phyloP scores from a whole-genome alignment of 30 jellyfish, hydroid and myxozoan genomes.

The Catostylus mosaicus region DNA sequence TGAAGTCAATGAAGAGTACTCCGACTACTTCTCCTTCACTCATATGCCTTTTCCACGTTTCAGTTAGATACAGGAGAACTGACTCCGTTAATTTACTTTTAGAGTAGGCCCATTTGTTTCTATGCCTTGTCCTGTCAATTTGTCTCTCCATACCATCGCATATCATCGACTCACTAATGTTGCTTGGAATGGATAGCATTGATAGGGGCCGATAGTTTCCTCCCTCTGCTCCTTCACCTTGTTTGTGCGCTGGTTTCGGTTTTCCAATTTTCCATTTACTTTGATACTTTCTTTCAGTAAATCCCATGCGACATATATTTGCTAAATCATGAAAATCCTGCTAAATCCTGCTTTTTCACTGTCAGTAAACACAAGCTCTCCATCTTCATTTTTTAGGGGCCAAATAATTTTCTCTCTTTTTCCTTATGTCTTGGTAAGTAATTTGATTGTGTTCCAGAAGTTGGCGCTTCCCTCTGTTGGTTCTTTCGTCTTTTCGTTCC shows the following conservation, averaged over 20 bases:
- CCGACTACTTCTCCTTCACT: conserved; percentile 37
- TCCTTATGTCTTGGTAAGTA: neutral
- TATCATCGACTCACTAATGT: conserved; percentile 1
- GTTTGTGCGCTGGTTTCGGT: conserved; percentile 9
- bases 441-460: conserved; percentile 12
- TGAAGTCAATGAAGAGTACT: conserved; percentile 5
- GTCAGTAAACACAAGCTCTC: neutral
- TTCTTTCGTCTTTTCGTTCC: neutral
- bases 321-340: neutral
- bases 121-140: conserved; percentile 2
- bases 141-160: conserved; percentile 19
- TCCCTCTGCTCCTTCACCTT: neutral
- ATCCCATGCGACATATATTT: conserved; percentile 5
- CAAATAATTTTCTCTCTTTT: neutral
- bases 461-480: neutral
- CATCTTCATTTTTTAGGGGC: neutral
- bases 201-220: no score
- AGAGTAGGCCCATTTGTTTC: conserved; percentile 28
- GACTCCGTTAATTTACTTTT: conserved; percentile 3
- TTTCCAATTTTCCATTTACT: no score
- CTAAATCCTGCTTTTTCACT: neutral
- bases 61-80: conserved; percentile 23
- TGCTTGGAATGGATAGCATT: conserved; percentile 6
- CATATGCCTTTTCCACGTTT: conserved; percentile 36
- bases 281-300: neutral